Conservation (phyloP, 1,140 invertebrate genomes). For the Aradophagus sp. region DNA sequence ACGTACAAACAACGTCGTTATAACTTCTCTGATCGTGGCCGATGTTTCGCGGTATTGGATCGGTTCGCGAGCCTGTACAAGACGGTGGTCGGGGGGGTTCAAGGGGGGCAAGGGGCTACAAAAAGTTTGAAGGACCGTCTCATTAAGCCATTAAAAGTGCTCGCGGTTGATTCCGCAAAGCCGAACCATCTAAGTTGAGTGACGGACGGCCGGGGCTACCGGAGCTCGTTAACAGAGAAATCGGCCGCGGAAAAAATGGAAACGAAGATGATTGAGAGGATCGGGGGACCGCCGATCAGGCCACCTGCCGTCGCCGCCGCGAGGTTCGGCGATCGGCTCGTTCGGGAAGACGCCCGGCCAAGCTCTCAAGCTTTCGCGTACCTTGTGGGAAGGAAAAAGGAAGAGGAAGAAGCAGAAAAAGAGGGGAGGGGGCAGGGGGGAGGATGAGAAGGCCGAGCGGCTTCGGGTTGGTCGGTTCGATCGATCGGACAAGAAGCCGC, state of each 20-base stretch:
- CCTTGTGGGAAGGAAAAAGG: conserved; percentile 13
- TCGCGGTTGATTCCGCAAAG: conserved; percentile 44
- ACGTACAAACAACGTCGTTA: too few species aligned
- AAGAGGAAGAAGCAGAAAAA: conserved; percentile 9
- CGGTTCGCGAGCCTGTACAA: too few species aligned
- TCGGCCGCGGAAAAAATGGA: conserved; percentile 48
- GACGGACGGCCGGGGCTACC: conserved; percentile 37
- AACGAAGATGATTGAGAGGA: conserved; percentile 54
- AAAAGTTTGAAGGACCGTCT: conserved; percentile 50
- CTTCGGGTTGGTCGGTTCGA: conserved; percentile 29
- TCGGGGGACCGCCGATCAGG: conserved; percentile 30
- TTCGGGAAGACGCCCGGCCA: conserved; percentile 25
- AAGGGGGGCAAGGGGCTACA: too few species aligned
- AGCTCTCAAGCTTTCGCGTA: conserved; percentile 33
- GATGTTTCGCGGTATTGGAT: too few species aligned
- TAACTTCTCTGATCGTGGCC: too few species aligned
- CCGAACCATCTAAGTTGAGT: conserved; percentile 43
- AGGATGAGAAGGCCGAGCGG: too few species aligned
- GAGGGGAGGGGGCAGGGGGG: too few species aligned
- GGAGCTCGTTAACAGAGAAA: conserved; percentile 51
- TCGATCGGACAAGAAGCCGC: conserved; percentile 56
- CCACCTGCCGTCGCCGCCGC: conserved; percentile 52
- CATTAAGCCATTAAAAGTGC: conserved; percentile 56
- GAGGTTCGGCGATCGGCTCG: conserved; percentile 21
- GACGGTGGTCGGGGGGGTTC: too few species aligned